A percentile compares a stretch with the other conserved stretches of the same genome.
These are phyloP conservation scores for Liolophura sinensis DNA, from an alignment of 1,140 invertebrate species.

Conservation along the genomic window DNA sequence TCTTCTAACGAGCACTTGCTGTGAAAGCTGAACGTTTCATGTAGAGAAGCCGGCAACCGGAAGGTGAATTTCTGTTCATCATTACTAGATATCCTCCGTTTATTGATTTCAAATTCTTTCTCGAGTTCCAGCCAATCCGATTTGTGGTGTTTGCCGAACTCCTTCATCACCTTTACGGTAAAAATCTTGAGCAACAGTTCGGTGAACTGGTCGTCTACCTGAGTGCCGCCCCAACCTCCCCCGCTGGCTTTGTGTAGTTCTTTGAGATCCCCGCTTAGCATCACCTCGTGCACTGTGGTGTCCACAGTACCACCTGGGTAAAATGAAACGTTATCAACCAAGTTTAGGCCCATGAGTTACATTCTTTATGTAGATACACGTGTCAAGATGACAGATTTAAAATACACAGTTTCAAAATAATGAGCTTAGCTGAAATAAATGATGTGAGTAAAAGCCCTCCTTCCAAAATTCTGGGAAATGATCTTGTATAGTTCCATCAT, in stretches of 20 bases:
- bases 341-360: too few species aligned
- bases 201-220: conserved; percentile 18
- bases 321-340: background rate
- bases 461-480: too few species aligned
- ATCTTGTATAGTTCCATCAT: too few species aligned
- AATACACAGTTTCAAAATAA: too few species aligned
- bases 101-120: conserved; percentile 21
- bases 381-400: too few species aligned
- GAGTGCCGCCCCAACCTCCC: conserved; percentile 15
- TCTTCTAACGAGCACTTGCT: conserved; percentile 13
- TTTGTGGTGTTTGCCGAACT: background rate
- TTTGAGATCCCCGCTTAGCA: conserved; percentile 6
- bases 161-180: background rate
- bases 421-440: too few species aligned
- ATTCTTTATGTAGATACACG: too few species aligned
- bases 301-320: conserved; percentile 15
- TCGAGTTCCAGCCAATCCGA: conserved; percentile 16
- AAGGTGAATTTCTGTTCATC: conserved; percentile 9
- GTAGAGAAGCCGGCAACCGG: conserved; percentile 10
- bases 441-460: too few species aligned
- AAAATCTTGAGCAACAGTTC: background rate
- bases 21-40: conserved; percentile 6
- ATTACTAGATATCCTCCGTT: conserved; percentile 10
- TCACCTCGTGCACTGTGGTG: conserved; percentile 11
- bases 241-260: conserved; percentile 14